Evolutionary conservation across 2,113 vertebrate genomes (phyloP), one percentile per base, ranked within the genome.

Genomic region (Nothoprocta perdicaria): DNA sequence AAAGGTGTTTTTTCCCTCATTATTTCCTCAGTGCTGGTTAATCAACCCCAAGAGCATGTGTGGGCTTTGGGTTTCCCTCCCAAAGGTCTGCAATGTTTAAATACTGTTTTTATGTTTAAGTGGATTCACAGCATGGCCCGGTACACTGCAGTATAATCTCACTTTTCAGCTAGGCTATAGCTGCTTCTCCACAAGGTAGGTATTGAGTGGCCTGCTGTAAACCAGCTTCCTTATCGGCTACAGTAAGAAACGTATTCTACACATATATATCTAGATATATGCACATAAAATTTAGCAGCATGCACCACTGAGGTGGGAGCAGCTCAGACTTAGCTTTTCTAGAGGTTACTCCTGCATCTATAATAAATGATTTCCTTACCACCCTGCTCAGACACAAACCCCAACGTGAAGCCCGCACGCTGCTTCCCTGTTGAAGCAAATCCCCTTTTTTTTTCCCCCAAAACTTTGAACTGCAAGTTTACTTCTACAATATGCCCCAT

Each of bases 381-480:
- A 69, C 57, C 67, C 88, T 63, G 86, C 93, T 88, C 73, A 93
- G 96, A 94, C 12, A 8, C 52, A 90, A 93, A 88, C 9, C 27
- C 53, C 15, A 16, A 57, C 43, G 87, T 5, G 33, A 82, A 72
- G 50, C 62, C 60, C 27, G 26, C 52, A 35, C 35, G 14, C 24
- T 84, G 93, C 71, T 93, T 48, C 53, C 55, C 31, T 24, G 23
- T 57, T 35, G 66, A 48, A 83, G 87, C 33, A 94, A 92, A 81
- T 91, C 52, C 80, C 77, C 63, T 21, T 48, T 43, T 68, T 86
- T 84, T 95, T 78, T 88, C 55, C 85, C 84, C 23, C 73, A 82
- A 43, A 90, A 94, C 86, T 96, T 95, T 45, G 91, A 84, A 89
- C 48, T 74, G 68, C 40, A 77, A 95, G 79, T 89, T 92, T 94